These are phyloP conservation scores for Bruchidius siliquastri DNA, from an alignment of 2,888 invertebrate species.

Conservation along the genomic window DNA sequence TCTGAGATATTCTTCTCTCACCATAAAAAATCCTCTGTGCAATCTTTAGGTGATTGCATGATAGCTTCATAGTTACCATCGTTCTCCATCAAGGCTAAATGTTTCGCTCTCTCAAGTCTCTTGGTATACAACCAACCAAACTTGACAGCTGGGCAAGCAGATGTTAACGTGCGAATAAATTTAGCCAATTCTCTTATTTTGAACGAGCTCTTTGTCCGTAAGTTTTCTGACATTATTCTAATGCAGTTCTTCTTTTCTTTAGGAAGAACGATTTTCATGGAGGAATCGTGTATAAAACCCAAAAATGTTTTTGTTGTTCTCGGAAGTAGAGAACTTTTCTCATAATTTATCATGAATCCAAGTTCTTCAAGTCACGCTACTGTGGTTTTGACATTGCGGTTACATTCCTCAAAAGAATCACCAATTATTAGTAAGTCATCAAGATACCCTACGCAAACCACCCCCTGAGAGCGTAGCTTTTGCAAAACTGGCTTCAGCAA, in stretches of 20 bases:
- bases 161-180: constrained; percentile 20
- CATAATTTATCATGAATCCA: constrained; percentile 22
- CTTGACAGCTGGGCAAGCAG: constrained; percentile 31
- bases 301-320: constrained; percentile 15
- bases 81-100: constrained; percentile 12
- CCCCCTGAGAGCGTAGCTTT: constrained; percentile 13
- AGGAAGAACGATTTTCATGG: constrained; percentile 7
- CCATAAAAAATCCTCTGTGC: constrained; percentile 7
- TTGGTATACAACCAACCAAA: constrained; percentile 34
- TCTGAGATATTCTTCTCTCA: constrained; percentile 6
- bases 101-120: constrained; percentile 18
- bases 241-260: constrained; percentile 9
- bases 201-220: neutral
- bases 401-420: constrained; percentile 7
- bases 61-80: constrained; percentile 3
- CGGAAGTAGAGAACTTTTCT: constrained; percentile 20
- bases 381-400: neutral
- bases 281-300: constrained; percentile 19
- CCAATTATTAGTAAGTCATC: constrained; percentile 23
- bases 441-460: constrained; percentile 19
- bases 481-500: constrained; percentile 22
- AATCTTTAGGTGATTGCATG: constrained; percentile 3
- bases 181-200: constrained; percentile 10
- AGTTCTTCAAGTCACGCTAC: constrained; percentile 9
- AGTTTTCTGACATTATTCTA: neutral